Evolutionary conservation across 1,140 invertebrate genomes (phyloP), one percentile per base, ranked within the genome.

Genomic region (Scylla paramamosain): DNA sequence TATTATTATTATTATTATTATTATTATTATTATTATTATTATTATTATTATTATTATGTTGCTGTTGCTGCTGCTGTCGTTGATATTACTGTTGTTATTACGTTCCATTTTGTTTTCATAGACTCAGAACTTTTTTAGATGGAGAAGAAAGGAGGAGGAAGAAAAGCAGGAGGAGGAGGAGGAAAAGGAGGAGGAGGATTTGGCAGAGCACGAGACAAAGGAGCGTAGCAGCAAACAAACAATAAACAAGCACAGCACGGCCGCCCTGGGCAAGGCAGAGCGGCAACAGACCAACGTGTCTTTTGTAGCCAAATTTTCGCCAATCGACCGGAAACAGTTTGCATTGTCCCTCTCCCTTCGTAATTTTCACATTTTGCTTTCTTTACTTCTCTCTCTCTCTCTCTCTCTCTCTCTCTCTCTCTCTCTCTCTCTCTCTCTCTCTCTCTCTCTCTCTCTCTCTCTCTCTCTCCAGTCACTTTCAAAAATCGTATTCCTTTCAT

Each of bases 251-350:
- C 67, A n/a, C 4, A 77, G 67, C 12, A 25, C 67, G 67, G 12
- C 25, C 20, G 12, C 67, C 20, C 67, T 3, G 0, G 67, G 67
- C n/a, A 25, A 8, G 8, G 67, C 12, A 77, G 67, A n/a, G 67
- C 20, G 67, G 20, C 20, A 12, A n/a, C 12, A n/a, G 67, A n/a
- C 67, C 67, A 77, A 3, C 67, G 6, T 20, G 20, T 77, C 67
- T 77, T 77, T 77, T 77, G 67, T 77, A 77, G n/a, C 67, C 67
- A 77, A 77, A 77, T 77, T 25, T n/a, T 77, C 20, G 67, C 67
- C 67, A 77, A 77, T 77, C 67, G 67, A 77, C 67, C 67, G 20
- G 25, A n/a, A 77, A 20, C 67, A 77, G 25, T 2, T 20, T 77
- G 67, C 67, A 77, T 77, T 77, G 67, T 77, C 67, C 67, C 67